Evolutionary conservation across 2,113 vertebrate species (phyloP).

Genomic region (Clarias gariepinus): DNA sequence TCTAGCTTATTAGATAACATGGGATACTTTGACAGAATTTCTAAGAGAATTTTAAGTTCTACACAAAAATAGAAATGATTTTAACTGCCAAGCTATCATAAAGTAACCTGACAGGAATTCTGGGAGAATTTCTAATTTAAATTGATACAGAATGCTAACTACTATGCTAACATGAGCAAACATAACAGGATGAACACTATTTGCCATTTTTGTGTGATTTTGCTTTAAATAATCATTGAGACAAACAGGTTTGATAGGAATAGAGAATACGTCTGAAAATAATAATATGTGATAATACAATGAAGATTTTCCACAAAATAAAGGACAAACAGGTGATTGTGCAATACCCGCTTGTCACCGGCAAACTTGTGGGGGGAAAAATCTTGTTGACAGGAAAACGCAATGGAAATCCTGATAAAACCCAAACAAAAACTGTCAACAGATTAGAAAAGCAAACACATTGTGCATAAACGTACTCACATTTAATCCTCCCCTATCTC

Average conservation of each 20-base stretch:
- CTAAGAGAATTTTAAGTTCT: not conserved
- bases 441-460: constrained; percentile 12
- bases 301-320: not conserved
- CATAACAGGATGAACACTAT: not conserved
- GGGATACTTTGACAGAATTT: not conserved
- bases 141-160: not conserved
- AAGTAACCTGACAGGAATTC: not conserved
- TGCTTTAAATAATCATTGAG: not conserved
- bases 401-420: constrained; percentile 17
- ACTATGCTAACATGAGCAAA: not conserved
- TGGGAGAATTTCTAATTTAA: not conserved
- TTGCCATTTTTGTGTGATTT: not conserved
- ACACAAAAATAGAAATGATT: not conserved
- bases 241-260: too few species aligned
- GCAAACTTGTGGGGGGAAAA: not conserved
- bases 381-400: constrained; percentile 16
- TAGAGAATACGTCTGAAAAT: not conserved
- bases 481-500: not conserved
- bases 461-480: not conserved
- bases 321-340: not conserved
- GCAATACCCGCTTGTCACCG: not conserved
- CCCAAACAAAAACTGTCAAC: constrained; percentile 19
- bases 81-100: not conserved
- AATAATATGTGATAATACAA: not conserved
- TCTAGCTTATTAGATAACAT: too few species aligned